Evolutionary conservation across 2,888 invertebrate genomes (phyloP).

Genomic region (Synanthedon vespiformis): DNA sequence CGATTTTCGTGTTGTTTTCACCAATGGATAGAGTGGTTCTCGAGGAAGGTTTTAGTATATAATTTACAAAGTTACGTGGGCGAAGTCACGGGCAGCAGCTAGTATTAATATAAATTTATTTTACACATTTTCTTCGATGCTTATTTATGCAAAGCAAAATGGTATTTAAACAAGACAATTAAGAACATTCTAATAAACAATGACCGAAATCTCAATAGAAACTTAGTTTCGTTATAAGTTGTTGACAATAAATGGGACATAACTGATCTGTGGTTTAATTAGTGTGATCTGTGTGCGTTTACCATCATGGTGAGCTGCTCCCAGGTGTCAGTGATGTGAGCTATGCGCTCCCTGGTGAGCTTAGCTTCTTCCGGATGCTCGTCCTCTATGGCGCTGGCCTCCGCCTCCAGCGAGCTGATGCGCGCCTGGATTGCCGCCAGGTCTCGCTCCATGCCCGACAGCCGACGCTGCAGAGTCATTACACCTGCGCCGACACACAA

Average conservation of each 20-base stretch:
- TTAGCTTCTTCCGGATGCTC: constrained; percentile 96
- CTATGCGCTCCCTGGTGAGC: constrained; percentile 89
- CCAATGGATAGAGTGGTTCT: no score
- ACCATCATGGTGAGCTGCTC: constrained; percentile 96
- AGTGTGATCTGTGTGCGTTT: constrained; percentile 9
- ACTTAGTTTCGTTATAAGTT: neutral
- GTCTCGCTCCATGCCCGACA: constrained; percentile 99
- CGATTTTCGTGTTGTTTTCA: no score
- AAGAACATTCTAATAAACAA: no score
- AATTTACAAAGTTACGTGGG: no score
- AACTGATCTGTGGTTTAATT: neutral
- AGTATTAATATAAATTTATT: no score
- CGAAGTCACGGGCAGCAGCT: no score
- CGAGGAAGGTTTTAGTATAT: no score
- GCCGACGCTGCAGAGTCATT: constrained; percentile 96
- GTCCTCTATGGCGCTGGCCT: constrained; percentile 90
- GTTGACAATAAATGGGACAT: neutral
- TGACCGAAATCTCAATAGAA: no score
- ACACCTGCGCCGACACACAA: constrained; percentile 68
- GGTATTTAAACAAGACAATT: no score
- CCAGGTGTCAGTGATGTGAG: constrained; percentile 94
- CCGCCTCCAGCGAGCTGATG: constrained; percentile 91
- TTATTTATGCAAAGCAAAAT: no score
- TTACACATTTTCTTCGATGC: no score
- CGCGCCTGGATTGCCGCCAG: constrained; percentile 98